Evolutionary conservation across 2,888 invertebrate genomes (phyloP).

Genomic region (Troilus luridus): DNA sequence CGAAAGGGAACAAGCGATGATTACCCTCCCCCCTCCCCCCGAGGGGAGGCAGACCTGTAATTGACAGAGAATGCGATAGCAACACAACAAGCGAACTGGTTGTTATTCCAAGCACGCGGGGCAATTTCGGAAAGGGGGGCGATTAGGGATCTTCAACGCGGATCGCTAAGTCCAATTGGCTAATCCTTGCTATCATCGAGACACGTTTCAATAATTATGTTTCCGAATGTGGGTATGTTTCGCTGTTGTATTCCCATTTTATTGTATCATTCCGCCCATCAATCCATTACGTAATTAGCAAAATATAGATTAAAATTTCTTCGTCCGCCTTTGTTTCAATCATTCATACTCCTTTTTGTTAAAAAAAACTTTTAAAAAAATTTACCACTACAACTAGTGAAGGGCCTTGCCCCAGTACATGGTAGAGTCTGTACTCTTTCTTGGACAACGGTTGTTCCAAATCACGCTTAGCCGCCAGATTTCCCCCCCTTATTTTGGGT

Average conservation of each 20-base stretch:
- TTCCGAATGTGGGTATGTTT: neutral
- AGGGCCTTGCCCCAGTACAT: too few species aligned
- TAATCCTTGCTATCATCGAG: neutral
- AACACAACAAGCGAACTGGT: neutral
- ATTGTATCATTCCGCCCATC: neutral
- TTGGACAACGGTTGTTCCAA: too few species aligned
- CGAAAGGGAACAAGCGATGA: neutral
- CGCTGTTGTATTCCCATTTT: neutral
- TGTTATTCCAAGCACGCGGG: constrained; percentile 27
- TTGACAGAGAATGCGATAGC: neutral
- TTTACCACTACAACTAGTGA: too few species aligned
- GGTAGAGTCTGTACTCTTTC: too few species aligned
- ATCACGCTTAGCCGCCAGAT: too few species aligned
- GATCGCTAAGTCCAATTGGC: constrained; percentile 14
- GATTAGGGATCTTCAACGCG: constrained; percentile 17
- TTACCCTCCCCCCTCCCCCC: neutral
- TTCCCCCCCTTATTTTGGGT: too few species aligned
- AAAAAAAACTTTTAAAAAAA: too few species aligned
- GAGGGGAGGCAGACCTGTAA: neutral
- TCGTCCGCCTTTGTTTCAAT: too few species aligned
- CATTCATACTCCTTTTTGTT: too few species aligned
- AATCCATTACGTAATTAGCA: too few species aligned
- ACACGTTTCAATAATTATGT: neutral
- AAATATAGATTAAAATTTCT: too few species aligned
- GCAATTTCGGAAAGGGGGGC: neutral